Evolutionary conservation across 2,797 vertebrate genomes (phyloP).

Genomic region (Bucorvus abyssinicus): DNA sequence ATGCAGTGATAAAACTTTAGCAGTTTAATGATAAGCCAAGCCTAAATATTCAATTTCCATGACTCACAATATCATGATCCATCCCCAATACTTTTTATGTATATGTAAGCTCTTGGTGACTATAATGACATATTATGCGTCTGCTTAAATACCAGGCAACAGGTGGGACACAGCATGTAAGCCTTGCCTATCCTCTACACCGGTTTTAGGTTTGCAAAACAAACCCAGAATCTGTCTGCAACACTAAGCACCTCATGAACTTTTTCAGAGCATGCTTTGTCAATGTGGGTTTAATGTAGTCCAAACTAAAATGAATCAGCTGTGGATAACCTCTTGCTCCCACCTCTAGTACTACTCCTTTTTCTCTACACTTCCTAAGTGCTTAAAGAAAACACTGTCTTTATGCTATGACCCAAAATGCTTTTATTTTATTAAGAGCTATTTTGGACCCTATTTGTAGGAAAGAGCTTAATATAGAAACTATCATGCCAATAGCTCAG

Average conservation of each 20-base stretch:
- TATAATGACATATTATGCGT: background rate
- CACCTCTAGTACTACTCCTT: background rate
- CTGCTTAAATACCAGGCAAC: background rate
- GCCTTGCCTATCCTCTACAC: background rate
- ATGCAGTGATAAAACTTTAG: background rate
- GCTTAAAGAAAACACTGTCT: background rate
- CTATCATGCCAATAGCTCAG: background rate
- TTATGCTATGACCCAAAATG: accelerated
- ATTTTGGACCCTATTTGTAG: background rate
- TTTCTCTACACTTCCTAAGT: background rate
- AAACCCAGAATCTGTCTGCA: background rate
- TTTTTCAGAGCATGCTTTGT: background rate
- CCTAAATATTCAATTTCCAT: background rate
- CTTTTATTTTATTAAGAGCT: background rate
- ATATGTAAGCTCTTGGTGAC: background rate
- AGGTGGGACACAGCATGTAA: background rate
- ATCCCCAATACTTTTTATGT: background rate
- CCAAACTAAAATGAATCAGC: background rate
- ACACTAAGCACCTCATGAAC: background rate
- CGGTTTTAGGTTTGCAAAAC: background rate
- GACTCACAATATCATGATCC: background rate
- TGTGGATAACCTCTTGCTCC: background rate
- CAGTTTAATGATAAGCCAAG: background rate
- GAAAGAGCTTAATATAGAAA: background rate
- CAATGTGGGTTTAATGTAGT: background rate